A percentile compares a stretch with the other conserved stretches of the same genome.
phyloP scores from a whole-genome alignment of 2,113 vertebrate species.

The Gnathonemus echidnorhynchus region DNA sequence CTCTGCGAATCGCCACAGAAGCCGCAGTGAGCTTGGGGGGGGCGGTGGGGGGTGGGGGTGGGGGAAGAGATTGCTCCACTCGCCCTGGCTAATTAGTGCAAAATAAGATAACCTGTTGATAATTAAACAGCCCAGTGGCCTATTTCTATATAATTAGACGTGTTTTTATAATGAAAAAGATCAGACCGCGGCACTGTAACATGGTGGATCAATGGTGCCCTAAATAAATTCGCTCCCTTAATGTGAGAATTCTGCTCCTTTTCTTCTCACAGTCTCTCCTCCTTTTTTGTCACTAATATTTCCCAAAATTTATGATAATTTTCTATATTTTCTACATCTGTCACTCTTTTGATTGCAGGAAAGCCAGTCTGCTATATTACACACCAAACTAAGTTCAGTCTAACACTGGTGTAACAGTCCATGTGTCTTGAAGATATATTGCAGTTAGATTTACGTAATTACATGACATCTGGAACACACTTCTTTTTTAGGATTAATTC shows the following conservation, averaged over 20 bases:
- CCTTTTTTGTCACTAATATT: too few relatives aligned
- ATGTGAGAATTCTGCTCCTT: background rate
- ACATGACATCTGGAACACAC: background rate
- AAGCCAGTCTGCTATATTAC: background rate
- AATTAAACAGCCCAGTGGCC: background rate
- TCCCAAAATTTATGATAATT: background rate
- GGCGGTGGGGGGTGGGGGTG: background rate
- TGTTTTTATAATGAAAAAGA: background rate
- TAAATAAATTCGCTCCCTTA: background rate
- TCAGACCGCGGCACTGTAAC: background rate
- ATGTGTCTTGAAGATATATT: background rate
- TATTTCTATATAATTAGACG: background rate
- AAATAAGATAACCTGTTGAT: background rate
- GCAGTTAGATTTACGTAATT: background rate
- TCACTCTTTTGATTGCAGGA: background rate
- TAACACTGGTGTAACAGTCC: background rate
- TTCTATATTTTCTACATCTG: background rate
- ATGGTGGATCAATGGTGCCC: background rate
- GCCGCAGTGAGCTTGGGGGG: background rate
- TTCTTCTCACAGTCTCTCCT: background rate
- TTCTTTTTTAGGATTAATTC: background rate
- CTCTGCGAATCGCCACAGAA: constrained; percentile 19
- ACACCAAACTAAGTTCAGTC: background rate
- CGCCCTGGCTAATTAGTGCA: constrained; percentile 45
- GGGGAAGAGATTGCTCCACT: constrained; percentile 26